Percentiles rank a stretch among this genome's conserved stretches.
phyloP scores from a whole-genome alignment of 2,888 invertebrate genomes.

The Oligia fasciuncula region DNA sequence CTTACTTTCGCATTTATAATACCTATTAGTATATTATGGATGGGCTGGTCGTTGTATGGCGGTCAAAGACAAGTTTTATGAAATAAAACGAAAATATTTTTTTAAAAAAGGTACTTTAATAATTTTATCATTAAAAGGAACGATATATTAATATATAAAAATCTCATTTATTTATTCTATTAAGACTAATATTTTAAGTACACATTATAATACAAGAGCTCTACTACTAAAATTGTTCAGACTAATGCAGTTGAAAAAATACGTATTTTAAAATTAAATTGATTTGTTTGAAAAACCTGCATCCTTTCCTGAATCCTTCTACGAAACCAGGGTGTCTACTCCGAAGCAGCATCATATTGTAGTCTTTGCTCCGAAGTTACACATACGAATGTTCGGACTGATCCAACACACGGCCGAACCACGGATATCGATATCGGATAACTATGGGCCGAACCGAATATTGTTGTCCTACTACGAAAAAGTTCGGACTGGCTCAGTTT shows the following conservation, averaged over 20 bases:
- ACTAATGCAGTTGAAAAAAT: neutral
- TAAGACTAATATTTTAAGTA: constrained; percentile 53
- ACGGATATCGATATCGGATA: too few species aligned
- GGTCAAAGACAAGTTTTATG: neutral
- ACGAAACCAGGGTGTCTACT: too few species aligned
- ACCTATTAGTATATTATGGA: too few species aligned
- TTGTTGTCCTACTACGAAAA: too few species aligned
- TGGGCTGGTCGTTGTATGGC: neutral
- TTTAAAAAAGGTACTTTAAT: constrained; percentile 44
- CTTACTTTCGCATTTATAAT: too few species aligned
- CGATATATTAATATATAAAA: constrained; percentile 47
- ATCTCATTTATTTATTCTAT: constrained; percentile 47
- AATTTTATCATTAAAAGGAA: constrained; percentile 50
- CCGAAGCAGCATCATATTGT: too few species aligned
- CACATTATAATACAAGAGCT: constrained; percentile 46
- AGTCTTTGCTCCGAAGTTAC: too few species aligned
- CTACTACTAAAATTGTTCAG: constrained; percentile 8
- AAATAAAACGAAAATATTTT: constrained; percentile 7
- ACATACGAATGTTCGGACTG: too few species aligned
- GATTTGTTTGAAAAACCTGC: neutral
- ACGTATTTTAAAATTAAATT: neutral
- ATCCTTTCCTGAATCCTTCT: neutral
- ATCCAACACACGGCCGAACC: too few species aligned
- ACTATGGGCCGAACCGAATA: too few species aligned
- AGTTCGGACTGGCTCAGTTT: too few species aligned